Evolutionary conservation across 2,113 vertebrate species (phyloP).

Genomic region (Sapayoa aenigma): DNA sequence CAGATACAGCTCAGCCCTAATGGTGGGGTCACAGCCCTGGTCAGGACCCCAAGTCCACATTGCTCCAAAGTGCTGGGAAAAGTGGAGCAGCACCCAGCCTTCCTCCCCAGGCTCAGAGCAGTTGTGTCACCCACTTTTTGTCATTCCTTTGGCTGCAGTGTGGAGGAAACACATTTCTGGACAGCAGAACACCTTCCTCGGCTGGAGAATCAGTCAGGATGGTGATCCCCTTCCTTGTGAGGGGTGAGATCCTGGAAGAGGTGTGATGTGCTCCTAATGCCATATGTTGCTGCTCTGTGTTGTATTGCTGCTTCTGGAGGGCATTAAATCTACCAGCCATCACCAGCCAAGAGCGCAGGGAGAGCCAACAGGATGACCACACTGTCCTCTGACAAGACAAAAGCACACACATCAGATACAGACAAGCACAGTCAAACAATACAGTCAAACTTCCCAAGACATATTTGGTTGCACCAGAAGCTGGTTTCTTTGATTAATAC

Average conservation of each 20-base stretch:
- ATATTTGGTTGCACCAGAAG: not conserved
- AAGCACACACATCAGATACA: not conserved
- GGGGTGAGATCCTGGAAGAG: not conserved
- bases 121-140: accelerated
- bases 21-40: accelerated
- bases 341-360: not conserved
- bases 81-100: not conserved
- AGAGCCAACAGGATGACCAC: not conserved
- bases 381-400: not conserved
- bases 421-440: no score
- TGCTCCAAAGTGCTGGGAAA: not conserved
- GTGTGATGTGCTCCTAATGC: accelerated
- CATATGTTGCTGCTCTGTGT: accelerated
- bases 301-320: not conserved
- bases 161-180: not conserved
- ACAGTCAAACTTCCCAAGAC: no score
- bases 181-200: not conserved
- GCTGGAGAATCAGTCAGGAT: not conserved
- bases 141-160: not conserved
- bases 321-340: not conserved
- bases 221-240: not conserved
- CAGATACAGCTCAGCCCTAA: not conserved
- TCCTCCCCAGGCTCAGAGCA: not conserved
- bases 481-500: not conserved
- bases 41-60: not conserved